Percentiles rank a stretch among this genome's conserved stretches.
Evolutionary conservation across 2,888 invertebrate species (phyloP).

Genomic region (Sinohyriopsis cumingii): DNA sequence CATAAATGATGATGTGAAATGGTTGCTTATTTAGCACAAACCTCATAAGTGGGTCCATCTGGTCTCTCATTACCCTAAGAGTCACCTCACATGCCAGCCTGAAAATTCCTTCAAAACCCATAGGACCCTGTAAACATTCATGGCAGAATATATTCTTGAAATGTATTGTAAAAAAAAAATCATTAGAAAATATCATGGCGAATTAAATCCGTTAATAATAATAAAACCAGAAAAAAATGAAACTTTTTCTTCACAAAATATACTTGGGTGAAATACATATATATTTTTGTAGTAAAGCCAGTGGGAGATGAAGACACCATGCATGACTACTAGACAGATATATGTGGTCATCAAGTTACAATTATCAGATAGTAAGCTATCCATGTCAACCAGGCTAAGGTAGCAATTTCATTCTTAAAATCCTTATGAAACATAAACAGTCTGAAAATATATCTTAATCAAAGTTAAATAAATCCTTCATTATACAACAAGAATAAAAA

Average conservation of each 20-base stretch:
- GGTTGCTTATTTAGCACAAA: slow-evolving; percentile 15
- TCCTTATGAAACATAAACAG: too few relatives aligned
- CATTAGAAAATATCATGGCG: neutral
- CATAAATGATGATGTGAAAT: too few relatives aligned
- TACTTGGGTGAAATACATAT: neutral
- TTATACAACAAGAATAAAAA: too few relatives aligned
- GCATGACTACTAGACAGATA: too few relatives aligned
- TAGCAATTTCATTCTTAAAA: too few relatives aligned
- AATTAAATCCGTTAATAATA: neutral
- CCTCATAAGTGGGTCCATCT: slow-evolving; percentile 87
- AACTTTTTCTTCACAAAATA: neutral
- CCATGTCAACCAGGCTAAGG: too few relatives aligned
- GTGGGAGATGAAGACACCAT: too few relatives aligned
- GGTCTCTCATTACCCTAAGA: slow-evolving; percentile 86
- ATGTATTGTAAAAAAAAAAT: neutral
- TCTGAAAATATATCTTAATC: too few relatives aligned
- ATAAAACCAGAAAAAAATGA: neutral
- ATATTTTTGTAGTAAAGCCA: neutral
- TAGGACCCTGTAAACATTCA: slow-evolving; percentile 75
- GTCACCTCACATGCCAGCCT: slow-evolving; percentile 92
- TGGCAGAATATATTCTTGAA: neutral
- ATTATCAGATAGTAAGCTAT: too few relatives aligned
- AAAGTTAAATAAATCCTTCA: too few relatives aligned
- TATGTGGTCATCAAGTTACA: too few relatives aligned
- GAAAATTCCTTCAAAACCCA: slow-evolving; percentile 92